These are phyloP conservation scores for Drosophila erecta DNA, from an alignment of 1,140 invertebrate genomes.

Conservation along the genomic window DNA sequence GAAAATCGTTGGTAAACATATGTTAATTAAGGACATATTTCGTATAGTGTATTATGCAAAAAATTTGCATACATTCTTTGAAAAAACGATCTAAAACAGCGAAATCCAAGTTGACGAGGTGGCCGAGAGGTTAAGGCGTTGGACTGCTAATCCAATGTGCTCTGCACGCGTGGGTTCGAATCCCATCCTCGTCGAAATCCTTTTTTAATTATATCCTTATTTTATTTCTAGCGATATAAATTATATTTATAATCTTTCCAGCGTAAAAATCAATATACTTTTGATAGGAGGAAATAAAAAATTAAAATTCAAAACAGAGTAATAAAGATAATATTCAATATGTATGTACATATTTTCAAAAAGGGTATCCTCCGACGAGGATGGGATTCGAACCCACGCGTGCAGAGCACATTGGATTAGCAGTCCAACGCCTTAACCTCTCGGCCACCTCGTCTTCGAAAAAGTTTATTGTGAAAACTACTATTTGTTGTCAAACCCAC, in stretches of 20 bases:
- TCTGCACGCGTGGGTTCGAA: conserved; percentile 94
- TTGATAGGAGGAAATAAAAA: background rate
- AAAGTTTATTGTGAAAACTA: background rate
- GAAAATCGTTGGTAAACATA: background rate
- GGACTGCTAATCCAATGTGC: conserved; percentile 91
- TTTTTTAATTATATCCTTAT: conserved; percentile 8
- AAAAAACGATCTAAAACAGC: conserved; percentile 12
- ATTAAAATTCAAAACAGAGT: background rate
- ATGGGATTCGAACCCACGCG: conserved; percentile 96
- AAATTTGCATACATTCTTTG: background rate
- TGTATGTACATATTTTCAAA: conserved; percentile 4
- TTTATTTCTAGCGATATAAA: too few species aligned
- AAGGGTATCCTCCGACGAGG: conserved; percentile 87
- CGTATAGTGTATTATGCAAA: too few species aligned
- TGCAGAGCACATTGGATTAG: conserved; percentile 90
- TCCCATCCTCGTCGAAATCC: conserved; percentile 92
- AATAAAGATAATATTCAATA: background rate
- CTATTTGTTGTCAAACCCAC: background rate
- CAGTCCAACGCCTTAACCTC: conserved; percentile 96
- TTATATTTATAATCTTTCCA: background rate
- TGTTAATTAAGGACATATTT: background rate
- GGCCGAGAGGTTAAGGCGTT: conserved; percentile 96
- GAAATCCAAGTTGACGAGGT: conserved; percentile 87
- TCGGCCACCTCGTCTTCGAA: conserved; percentile 91
- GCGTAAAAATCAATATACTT: background rate